Percentiles rank a stretch among this genome's conserved stretches.
Conservation (phyloP, 2,113 vertebrate species). For the Jacana jacana region DNA sequence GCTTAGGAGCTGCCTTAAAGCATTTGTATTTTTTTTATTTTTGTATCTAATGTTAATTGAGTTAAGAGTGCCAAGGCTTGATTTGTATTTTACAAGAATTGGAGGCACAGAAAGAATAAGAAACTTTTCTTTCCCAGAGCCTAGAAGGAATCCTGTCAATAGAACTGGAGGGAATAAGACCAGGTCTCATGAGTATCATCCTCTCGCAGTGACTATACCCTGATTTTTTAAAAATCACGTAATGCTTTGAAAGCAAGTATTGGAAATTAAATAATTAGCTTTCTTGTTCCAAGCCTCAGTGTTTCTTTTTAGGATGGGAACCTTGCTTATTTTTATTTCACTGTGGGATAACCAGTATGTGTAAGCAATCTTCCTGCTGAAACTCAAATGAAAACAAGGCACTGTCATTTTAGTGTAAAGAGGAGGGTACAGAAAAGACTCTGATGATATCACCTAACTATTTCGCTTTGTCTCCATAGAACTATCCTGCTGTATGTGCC, state of each 20-base stretch:
- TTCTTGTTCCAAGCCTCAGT: background rate
- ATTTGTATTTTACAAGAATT: background rate
- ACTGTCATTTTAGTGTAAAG: background rate
- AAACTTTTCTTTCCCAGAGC: background rate
- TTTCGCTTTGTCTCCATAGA: background rate
- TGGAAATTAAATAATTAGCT: background rate
- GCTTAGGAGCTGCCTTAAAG: constrained; percentile 30
- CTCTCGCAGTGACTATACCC: background rate
- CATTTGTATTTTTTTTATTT: background rate
- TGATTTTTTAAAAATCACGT: background rate
- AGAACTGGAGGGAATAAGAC: background rate
- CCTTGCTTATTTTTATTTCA: background rate
- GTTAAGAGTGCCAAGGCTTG: background rate
- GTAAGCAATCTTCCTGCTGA: background rate
- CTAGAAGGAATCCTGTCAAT: background rate
- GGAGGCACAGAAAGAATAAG: background rate
- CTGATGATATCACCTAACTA: background rate
- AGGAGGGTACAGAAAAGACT: background rate
- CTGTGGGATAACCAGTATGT: background rate
- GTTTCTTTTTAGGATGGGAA: background rate
- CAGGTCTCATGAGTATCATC: background rate
- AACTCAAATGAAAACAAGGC: background rate
- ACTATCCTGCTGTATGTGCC: background rate
- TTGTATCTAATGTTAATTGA: background rate
- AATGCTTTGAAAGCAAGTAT: background rate